phyloP scores from a whole-genome alignment of 1,140 invertebrate genomes.

The Octopus bimaculoides region DNA sequence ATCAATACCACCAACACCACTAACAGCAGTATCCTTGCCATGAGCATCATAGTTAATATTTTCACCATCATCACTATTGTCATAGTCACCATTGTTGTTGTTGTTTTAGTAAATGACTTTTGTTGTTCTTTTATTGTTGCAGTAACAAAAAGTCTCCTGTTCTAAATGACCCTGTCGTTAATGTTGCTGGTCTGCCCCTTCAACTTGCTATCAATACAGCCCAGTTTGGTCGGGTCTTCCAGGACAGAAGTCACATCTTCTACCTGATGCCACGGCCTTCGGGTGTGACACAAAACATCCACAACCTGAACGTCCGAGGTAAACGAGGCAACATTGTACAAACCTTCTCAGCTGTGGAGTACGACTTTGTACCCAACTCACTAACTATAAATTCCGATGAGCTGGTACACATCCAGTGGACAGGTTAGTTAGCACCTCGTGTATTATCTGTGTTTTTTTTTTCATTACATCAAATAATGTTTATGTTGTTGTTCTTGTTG shows the following conservation, averaged over 20 bases:
- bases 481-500: too few species aligned
- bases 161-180: conserved; percentile 18
- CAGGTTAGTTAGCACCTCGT: conserved; percentile 30
- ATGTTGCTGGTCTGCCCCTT: conserved; percentile 42
- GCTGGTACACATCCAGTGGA: conserved; percentile 55
- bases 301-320: conserved; percentile 52
- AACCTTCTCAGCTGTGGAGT: conserved; percentile 53
- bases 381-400: conserved; percentile 41
- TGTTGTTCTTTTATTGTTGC: too few species aligned
- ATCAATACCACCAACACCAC: too few species aligned
- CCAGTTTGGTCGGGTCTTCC: conserved; percentile 53
- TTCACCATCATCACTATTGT: too few species aligned
- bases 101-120: too few species aligned
- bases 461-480: too few species aligned
- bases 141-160: not conserved
- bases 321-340: conserved; percentile 57
- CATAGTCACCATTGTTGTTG: too few species aligned
- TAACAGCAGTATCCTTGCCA: too few species aligned
- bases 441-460: too few species aligned
- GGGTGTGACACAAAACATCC: conserved; percentile 30
- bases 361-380: conserved; percentile 50
- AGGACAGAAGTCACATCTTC: conserved; percentile 54
- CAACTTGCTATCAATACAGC: conserved; percentile 53
- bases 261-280: conserved; percentile 36
- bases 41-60: too few species aligned